These are phyloP conservation scores for Pagrus major DNA, from an alignment of 2,113 vertebrate genomes.

Conservation along the genomic window DNA sequence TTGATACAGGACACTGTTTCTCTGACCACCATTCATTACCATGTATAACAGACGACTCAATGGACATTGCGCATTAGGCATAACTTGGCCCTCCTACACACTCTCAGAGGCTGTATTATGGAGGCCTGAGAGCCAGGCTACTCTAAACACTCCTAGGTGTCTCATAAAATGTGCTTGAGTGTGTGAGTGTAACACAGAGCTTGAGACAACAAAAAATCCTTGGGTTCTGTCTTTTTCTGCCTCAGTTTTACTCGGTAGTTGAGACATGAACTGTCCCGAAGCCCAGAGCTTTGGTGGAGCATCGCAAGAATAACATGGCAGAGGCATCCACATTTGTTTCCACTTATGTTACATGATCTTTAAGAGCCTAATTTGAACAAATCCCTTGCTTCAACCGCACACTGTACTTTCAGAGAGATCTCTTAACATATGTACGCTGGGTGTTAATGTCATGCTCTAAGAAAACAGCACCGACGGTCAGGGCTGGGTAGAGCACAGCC, in stretches of 20 bases:
- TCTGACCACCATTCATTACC: conserved; percentile 93
- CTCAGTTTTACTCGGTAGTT: conserved; percentile 26
- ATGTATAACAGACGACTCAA: conserved; percentile 93
- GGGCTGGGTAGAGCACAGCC: conserved; percentile 50
- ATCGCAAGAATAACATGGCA: conserved; percentile 70
- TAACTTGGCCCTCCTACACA: conserved; percentile 87
- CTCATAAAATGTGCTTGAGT: conserved; percentile 46
- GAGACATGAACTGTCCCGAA: conserved; percentile 49
- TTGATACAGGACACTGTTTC: conserved; percentile 89
- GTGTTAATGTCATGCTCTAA: conserved; percentile 80
- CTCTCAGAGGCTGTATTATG: conserved; percentile 61
- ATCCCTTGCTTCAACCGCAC: conserved; percentile 81
- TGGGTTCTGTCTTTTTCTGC: conserved; percentile 14
- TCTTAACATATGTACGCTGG: conserved; percentile 73
- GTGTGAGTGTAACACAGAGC: conserved; percentile 20
- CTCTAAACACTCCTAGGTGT: conserved; percentile 70
- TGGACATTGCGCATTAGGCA: conserved; percentile 92
- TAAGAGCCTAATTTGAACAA: conserved; percentile 87
- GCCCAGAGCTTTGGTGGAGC: conserved; percentile 57
- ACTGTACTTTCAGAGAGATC: conserved; percentile 77
- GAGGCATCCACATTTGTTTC: conserved; percentile 84
- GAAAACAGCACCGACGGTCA: conserved; percentile 68
- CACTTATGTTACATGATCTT: conserved; percentile 86
- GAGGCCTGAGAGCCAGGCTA: conserved; percentile 46
- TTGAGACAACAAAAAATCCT: not conserved